Conservation (phyloP, 2,113 vertebrate species). For the Protobothrops flavoviridis region DNA sequence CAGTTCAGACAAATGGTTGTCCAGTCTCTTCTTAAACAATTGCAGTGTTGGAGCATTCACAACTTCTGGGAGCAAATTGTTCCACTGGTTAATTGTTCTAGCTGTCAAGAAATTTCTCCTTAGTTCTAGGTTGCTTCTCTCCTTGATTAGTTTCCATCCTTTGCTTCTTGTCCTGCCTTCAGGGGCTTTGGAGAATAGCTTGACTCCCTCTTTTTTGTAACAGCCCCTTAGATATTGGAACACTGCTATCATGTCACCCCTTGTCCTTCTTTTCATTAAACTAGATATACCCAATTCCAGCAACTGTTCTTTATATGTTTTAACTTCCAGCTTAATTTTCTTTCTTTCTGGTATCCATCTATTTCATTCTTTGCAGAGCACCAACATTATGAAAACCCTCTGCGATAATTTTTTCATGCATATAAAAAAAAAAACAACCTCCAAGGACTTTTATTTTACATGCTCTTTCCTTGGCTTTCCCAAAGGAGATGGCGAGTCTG, state of each 20-base stretch:
- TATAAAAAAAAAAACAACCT: not conserved
- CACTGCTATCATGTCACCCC: fast-evolving
- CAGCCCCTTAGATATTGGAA: not conserved
- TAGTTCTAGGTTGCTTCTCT: not conserved
- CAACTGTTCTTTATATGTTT: not conserved
- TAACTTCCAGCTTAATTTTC: not conserved
- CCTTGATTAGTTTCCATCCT: not conserved
- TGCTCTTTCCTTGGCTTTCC: not conserved
- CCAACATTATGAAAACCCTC: fast-evolving
- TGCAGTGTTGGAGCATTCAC: not conserved
- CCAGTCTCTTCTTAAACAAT: not conserved
- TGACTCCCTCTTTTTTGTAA: not conserved
- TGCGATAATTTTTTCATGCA: fast-evolving
- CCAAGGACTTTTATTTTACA: not conserved
- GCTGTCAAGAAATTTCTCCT: not conserved
- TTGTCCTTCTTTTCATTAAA: not conserved
- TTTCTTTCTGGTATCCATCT: fast-evolving
- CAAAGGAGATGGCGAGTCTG: not conserved
- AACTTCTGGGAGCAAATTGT: not conserved
- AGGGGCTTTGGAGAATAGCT: not conserved
- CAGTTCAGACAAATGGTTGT: not conserved
- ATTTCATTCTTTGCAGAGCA: not conserved
- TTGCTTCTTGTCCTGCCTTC: not conserved
- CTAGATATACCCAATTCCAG: fast-evolving
- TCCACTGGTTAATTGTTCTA: not conserved